Conservation (phyloP, 2,888 invertebrate genomes). For the Amiota minor region DNA sequence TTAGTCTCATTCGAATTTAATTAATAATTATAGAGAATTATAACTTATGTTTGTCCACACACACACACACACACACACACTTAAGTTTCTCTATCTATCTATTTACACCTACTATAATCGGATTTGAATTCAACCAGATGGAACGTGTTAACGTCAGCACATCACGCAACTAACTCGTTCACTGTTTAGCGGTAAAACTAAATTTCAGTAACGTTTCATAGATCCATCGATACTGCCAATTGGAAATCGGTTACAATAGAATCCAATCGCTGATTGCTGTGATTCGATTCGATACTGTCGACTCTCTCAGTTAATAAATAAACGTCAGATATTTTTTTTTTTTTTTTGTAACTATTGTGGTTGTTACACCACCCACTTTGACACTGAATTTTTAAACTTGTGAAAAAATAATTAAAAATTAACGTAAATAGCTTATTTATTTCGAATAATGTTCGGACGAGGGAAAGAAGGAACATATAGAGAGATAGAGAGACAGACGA, state of each 20-base stretch:
- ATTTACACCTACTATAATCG: conserved; percentile 8
- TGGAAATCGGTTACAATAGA: background rate
- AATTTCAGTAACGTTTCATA: conserved; percentile 54
- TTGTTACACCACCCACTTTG: conserved; percentile 31
- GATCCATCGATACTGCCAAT: conserved; percentile 41
- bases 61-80: background rate
- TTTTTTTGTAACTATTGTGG: conserved; percentile 20
- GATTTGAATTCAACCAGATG: too few species aligned
- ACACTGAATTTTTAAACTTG: conserved; percentile 54
- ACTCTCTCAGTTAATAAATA: background rate
- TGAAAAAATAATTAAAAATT: conserved; percentile 49
- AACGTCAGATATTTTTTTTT: background rate
- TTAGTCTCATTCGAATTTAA: background rate
- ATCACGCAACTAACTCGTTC: conserved; percentile 62
- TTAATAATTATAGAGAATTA: too few species aligned
- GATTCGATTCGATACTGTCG: conserved; percentile 16
- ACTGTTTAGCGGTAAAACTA: conserved; percentile 64
- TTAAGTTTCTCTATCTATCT: background rate
- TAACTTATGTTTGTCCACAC: background rate
- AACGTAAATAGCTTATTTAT: conserved; percentile 54
- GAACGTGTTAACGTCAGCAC: conserved; percentile 14
- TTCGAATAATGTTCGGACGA: background rate
- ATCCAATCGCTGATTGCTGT: conserved; percentile 42
- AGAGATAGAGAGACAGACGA: conserved; percentile 30
- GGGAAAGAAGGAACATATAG: conserved; percentile 32